Evolutionary conservation across 30 jellyfish, hydroid and myxozoan genomes (phyloP).

Genomic region (Cassiopea xamachana): DNA sequence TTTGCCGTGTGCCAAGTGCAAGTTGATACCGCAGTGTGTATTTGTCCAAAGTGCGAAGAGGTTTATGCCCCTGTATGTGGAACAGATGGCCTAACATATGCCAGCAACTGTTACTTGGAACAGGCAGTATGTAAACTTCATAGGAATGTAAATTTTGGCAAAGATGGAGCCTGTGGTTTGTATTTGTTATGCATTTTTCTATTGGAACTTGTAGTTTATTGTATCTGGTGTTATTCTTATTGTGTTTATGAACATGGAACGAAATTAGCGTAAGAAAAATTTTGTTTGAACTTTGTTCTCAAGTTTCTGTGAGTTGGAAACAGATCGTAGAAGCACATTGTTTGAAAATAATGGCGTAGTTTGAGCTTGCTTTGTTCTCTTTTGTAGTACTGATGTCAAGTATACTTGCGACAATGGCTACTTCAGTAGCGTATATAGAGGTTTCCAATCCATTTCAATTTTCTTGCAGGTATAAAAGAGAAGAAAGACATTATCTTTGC

Average conservation of each 20-base stretch:
- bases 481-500: conserved; percentile 61
- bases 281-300: too few species aligned
- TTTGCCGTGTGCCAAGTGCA: conserved; percentile 43
- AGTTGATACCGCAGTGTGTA: conserved; percentile 58
- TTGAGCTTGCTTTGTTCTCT: too few species aligned
- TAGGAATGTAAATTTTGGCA: conserved; percentile 23
- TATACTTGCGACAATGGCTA: not conserved
- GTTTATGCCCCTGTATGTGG: conserved; percentile 80
- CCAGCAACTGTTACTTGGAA: conserved; percentile 70
- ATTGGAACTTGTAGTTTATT: too few species aligned
- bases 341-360: too few species aligned
- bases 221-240: too few species aligned
- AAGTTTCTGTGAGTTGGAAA: too few species aligned
- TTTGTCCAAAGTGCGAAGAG: conserved; percentile 74
- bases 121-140: conserved; percentile 52
- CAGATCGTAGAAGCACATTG: too few species aligned
- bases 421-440: not conserved
- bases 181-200: not conserved
- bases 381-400: too few species aligned
- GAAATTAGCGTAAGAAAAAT: too few species aligned
- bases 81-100: conserved; percentile 78
- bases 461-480: conserved; percentile 10
- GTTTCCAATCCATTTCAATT: not conserved
- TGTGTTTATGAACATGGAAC: too few species aligned
- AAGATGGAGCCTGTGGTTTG: conserved; percentile 73